Evolutionary conservation across 2,888 invertebrate species (phyloP).

Genomic region (Apamea sordens): DNA sequence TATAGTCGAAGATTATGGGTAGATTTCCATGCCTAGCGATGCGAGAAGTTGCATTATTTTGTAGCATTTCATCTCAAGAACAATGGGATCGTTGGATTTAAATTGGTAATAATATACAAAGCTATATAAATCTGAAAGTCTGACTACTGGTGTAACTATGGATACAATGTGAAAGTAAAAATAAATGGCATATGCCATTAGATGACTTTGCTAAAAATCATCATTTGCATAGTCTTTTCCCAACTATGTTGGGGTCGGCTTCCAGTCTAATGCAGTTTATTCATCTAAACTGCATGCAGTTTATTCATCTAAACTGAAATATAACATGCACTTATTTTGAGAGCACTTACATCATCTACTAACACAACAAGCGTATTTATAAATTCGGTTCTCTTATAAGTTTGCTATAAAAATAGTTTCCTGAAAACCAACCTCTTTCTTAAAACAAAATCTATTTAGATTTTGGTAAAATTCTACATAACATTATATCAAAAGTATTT

Average conservation of each 20-base stretch:
- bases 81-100: not conserved
- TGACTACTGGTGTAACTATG: not conserved
- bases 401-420: not conserved
- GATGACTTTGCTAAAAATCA: no score
- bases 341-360: not conserved
- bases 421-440: not conserved
- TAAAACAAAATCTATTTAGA: no score
- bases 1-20: conserved; percentile 34
- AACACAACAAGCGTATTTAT: not conserved
- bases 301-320: not conserved
- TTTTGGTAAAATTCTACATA: no score
- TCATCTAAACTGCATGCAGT: not conserved
- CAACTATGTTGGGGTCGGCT: no score
- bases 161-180: no score
- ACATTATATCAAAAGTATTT: no score
- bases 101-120: conserved; percentile 2
- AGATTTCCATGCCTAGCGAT: conserved; percentile 10
- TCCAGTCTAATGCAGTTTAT: no score
- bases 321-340: no score
- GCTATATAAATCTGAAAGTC: not conserved
- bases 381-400: not conserved
- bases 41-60: conserved; percentile 15
- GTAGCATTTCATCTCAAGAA: not conserved
- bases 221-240: no score
- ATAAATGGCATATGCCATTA: not conserved